A percentile compares a stretch with the other conserved stretches of the same genome.
These are phyloP conservation scores for Caenorhabditis becei DNA, from an alignment of 2,888 invertebrate genomes.

Conservation along the genomic window DNA sequence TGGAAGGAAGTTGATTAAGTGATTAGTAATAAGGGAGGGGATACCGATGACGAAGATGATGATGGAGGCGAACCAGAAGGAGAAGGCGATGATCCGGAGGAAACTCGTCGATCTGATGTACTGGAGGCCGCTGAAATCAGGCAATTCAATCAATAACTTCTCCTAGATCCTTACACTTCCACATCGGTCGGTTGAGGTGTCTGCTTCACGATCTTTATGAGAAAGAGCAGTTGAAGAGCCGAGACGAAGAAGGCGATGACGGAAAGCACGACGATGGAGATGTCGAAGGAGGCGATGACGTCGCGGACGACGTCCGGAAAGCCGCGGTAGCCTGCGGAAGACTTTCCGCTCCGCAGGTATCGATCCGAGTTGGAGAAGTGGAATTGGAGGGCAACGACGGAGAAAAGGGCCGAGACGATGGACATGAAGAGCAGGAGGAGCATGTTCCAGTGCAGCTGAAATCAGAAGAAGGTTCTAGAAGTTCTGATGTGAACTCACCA, in stretches of 20 bases:
- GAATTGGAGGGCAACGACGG: conserved; percentile 57
- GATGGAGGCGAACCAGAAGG: conserved; percentile 67
- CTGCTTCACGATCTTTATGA: conserved; percentile 56
- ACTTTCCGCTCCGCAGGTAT: conserved; percentile 21
- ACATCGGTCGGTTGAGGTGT: conserved; percentile 21
- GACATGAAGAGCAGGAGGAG: conserved; percentile 58
- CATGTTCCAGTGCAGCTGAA: conserved; percentile 58
- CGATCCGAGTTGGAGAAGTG: conserved; percentile 42
- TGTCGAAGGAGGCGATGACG: conserved; percentile 62
- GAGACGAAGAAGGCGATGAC: conserved; percentile 63
- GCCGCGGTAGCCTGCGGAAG: conserved; percentile 20
- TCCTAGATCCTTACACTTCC: conserved; percentile 37
- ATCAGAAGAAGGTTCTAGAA: not conserved
- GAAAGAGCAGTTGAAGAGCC: conserved; percentile 61
- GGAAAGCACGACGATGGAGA: conserved; percentile 61
- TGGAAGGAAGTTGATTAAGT: too few species aligned
- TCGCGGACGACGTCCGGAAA: conserved; percentile 46
- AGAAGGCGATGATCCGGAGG: conserved; percentile 63
- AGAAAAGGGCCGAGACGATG: conserved; percentile 59
- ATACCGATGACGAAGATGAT: conserved; percentile 58
- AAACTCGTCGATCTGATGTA: conserved; percentile 64
- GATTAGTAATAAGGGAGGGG: too few species aligned
- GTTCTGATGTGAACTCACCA: conserved; percentile 3
- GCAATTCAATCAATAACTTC: too few species aligned
- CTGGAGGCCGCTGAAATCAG: conserved; percentile 60